These are phyloP conservation scores for Dasyornis broadbenti DNA, from an alignment of 2,113 vertebrate genomes.

Conservation along the genomic window DNA sequence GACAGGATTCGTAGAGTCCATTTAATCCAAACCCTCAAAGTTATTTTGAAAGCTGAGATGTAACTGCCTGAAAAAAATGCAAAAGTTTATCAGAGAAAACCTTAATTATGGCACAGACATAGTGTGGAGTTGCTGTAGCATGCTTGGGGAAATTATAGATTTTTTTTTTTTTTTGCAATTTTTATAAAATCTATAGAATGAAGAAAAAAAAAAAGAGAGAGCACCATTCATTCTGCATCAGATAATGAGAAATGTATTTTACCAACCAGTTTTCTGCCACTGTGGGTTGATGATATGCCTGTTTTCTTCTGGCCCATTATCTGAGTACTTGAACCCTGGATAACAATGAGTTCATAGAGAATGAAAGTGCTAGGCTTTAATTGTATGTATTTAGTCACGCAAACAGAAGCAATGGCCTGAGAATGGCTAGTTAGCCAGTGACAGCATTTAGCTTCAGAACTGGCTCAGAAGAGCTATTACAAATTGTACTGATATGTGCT, in stretches of 20 bases:
- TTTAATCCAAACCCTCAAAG: neutral
- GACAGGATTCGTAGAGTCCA: neutral
- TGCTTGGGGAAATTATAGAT: constrained; percentile 4
- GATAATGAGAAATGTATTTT: constrained; percentile 89
- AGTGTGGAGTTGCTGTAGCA: neutral
- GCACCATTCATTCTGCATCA: constrained; percentile 67
- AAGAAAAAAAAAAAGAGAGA: neutral
- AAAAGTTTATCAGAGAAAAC: constrained; percentile 28
- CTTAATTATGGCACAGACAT: constrained; percentile 33
- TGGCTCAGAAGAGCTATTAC: constrained; percentile 88
- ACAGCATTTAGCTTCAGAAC: constrained; percentile 92
- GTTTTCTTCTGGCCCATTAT: constrained; percentile 96
- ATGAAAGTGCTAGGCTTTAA: constrained; percentile 97
- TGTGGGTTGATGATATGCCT: constrained; percentile 79
- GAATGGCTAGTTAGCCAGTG: constrained; percentile 97
- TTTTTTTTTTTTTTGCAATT: neutral
- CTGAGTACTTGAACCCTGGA: constrained; percentile 97
- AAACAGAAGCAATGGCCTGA: constrained; percentile 99
- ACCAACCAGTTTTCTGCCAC: constrained; percentile 83
- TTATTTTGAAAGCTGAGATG: neutral
- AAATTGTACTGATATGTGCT: constrained; percentile 78
- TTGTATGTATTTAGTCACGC: constrained; percentile 99
- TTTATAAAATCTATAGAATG: constrained; percentile 26
- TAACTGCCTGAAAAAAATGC: neutral
- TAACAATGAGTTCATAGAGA: constrained; percentile 99